Percentiles rank a stretch among this genome's conserved stretches.
Evolutionary conservation across 2,113 vertebrate genomes (phyloP).

Genomic region (Brachirus orientalis): DNA sequence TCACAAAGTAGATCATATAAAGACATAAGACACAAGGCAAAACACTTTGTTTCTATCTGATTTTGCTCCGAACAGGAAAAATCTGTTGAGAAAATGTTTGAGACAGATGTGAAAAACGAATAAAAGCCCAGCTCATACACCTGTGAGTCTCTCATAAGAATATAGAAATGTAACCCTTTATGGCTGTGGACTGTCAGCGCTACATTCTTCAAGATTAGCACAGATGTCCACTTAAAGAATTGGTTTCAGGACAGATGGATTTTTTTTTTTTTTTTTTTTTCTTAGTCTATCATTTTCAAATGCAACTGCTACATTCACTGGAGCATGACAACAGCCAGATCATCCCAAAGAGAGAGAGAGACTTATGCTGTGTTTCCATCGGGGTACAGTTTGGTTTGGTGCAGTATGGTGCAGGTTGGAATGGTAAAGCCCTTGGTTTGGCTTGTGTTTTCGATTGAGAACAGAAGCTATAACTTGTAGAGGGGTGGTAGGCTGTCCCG

Average conservation of each 20-base stretch:
- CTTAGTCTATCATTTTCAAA: not conserved
- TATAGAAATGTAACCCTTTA: not conserved
- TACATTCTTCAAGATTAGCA: not conserved
- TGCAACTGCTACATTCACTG: not conserved
- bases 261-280: too few species aligned
- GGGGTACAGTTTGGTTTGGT: not conserved
- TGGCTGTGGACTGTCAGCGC: slow-evolving; percentile 1
- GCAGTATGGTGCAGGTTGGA: too few species aligned
- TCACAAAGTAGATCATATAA: not conserved
- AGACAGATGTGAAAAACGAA: not conserved
- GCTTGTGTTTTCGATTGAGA: too few species aligned
- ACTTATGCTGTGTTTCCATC: too few species aligned
- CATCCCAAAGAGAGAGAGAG: not conserved
- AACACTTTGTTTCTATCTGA: not conserved
- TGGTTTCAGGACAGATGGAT: not conserved
- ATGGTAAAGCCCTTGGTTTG: too few species aligned
- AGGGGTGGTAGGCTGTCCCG: too few species aligned
- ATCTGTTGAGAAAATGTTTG: not conserved
- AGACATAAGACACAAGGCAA: not conserved
- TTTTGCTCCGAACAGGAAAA: too few species aligned
- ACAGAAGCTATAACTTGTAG: too few species aligned
- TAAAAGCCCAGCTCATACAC: not conserved
- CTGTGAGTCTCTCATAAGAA: not conserved
- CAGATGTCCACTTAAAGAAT: not conserved
- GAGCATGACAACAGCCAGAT: not conserved